A percentile compares a stretch with the other conserved stretches of the same genome.
Conservation (phyloP, 2,888 invertebrate species). For the Patella caerulea region DNA sequence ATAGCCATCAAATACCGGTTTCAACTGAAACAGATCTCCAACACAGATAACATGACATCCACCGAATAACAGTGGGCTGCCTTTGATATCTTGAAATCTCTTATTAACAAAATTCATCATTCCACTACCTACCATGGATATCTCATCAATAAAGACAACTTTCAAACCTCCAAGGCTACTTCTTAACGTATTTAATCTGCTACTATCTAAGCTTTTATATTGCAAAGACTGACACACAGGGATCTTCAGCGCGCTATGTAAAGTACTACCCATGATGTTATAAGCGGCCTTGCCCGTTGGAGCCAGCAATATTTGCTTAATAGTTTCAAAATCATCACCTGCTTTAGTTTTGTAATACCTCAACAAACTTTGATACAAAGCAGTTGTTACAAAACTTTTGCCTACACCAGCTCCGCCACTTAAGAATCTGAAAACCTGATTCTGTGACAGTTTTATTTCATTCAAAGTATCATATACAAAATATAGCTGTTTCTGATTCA, state of each 20-base stretch:
- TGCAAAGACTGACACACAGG: conserved; percentile 22
- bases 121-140: conserved; percentile 38
- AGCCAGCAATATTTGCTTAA: conserved; percentile 30
- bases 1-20: conserved; percentile 30
- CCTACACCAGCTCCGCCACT: conserved; percentile 46
- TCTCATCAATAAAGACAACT: conserved; percentile 40
- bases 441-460: conserved; percentile 29
- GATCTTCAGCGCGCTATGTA: conserved; percentile 29
- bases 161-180: conserved; percentile 21
- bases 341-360: conserved; percentile 34
- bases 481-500: conserved; percentile 36
- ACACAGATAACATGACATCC: conserved; percentile 7
- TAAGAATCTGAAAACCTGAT: conserved; percentile 37
- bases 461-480: conserved; percentile 39
- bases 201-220: conserved; percentile 22
- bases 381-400: conserved; percentile 37
- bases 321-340: conserved; percentile 30
- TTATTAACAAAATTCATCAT: conserved; percentile 33
- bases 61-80: conserved; percentile 27
- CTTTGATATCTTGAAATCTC: conserved; percentile 31
- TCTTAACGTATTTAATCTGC: conserved; percentile 15
- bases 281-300: conserved; percentile 46
- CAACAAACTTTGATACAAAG: conserved; percentile 38
- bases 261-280: conserved; percentile 28
- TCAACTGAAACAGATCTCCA: conserved; percentile 20